Percentiles rank a stretch among this genome's conserved stretches.
phyloP scores from a whole-genome alignment of 2,797 vertebrate species.

The Borostomias antarcticus region DNA sequence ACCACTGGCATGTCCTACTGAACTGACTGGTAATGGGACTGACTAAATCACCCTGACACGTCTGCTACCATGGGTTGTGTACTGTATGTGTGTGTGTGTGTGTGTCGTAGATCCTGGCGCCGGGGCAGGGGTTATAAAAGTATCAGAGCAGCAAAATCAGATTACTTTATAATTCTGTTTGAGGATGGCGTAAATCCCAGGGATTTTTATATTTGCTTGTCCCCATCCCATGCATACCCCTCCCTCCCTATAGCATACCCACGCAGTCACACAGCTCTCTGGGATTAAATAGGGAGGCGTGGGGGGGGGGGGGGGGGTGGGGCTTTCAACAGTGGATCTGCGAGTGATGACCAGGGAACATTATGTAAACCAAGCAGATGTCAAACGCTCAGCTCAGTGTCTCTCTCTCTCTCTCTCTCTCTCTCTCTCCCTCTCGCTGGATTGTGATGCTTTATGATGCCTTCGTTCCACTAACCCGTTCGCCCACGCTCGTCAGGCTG shows the following conservation, averaged over 20 bases:
- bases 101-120: conserved; percentile 11
- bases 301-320: neutral
- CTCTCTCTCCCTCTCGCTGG: neutral
- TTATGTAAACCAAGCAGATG: neutral
- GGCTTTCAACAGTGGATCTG: neutral
- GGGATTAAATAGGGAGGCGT: neutral
- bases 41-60: neutral
- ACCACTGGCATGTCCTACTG: neutral
- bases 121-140: neutral
- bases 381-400: neutral
- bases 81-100: neutral
- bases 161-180: conserved; percentile 34
- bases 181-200: too few relatives aligned
- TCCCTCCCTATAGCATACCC: neutral
- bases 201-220: neutral
- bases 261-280: neutral
- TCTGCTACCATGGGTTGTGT: neutral
- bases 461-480: neutral
- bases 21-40: conserved; percentile 3
- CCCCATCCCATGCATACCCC: too few relatives aligned
- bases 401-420: neutral
- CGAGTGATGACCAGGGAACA: neutral
- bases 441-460: neutral
- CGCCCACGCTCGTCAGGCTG: neutral
- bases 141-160: conserved; percentile 14